A percentile compares a stretch with the other conserved stretches of the same genome.
Evolutionary conservation across 2,888 invertebrate genomes (phyloP).

Genomic region (Glaucopsyche alexis): DNA sequence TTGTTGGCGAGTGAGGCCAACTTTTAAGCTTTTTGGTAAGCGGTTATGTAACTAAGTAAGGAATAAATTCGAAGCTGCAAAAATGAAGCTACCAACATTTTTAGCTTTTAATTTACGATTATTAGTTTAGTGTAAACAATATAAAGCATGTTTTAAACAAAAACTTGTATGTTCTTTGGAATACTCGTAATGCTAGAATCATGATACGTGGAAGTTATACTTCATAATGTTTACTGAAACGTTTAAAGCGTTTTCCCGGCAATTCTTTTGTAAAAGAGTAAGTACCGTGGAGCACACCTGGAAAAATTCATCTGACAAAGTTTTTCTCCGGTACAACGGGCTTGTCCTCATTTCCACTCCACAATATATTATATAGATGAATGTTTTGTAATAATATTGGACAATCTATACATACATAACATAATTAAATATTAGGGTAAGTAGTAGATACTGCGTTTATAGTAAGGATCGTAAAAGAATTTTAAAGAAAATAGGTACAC

Average conservation of each 20-base stretch:
- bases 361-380: background rate
- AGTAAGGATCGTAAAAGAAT: background rate
- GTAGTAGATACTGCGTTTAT: background rate
- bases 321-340: background rate
- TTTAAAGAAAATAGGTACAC: background rate
- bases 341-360: background rate
- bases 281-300: background rate
- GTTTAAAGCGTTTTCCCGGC: background rate
- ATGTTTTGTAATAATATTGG: background rate
- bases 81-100: background rate
- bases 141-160: background rate
- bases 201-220: too few species aligned
- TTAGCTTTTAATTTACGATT: background rate
- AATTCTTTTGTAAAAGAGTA: slow-evolving; percentile 7
- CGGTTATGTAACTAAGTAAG: background rate
- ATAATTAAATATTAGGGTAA: too few species aligned
- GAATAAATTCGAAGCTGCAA: background rate
- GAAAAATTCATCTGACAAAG: background rate
- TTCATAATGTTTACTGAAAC: background rate
- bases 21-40: slow-evolving; percentile 15
- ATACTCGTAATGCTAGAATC: too few species aligned
- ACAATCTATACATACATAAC: background rate
- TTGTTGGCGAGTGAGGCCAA: slow-evolving; percentile 9
- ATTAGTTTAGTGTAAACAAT: too few species aligned
- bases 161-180: too few species aligned